Conservation (phyloP, 2,113 vertebrate species). For the Acanthisitta chloris region DNA sequence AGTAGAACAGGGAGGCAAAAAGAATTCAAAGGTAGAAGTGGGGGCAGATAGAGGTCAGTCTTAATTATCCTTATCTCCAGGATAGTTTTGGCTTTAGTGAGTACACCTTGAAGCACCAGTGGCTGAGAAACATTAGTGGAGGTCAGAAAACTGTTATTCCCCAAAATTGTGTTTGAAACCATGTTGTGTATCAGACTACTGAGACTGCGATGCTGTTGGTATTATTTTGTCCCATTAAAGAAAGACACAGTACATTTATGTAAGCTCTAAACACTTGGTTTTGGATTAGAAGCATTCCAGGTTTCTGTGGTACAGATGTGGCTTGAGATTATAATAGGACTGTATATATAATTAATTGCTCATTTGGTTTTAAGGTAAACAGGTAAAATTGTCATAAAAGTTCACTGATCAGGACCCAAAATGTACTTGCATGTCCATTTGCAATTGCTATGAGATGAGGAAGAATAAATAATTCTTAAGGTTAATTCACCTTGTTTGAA, state of each 20-base stretch:
- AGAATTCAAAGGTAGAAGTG: background rate
- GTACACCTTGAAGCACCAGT: background rate
- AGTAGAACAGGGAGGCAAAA: background rate
- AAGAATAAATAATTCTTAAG: background rate
- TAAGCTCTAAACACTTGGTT: background rate
- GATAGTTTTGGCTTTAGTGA: background rate
- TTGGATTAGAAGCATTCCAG: background rate
- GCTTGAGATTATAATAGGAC: background rate
- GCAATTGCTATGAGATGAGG: background rate
- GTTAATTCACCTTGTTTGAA: background rate
- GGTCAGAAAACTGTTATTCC: background rate
- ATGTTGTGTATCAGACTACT: background rate
- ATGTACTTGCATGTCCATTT: background rate
- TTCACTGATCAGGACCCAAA: background rate
- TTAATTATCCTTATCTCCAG: background rate
- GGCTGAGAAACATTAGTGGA: background rate
- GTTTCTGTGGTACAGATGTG: background rate
- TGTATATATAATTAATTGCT: background rate
- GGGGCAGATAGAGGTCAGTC: background rate
- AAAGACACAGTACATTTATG: fast-evolving
- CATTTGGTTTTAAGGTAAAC: background rate
- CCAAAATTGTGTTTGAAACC: background rate
- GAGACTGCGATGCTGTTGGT: background rate
- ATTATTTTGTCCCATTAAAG: background rate
- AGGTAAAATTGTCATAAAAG: background rate